phyloP scores from a whole-genome alignment of 1,140 invertebrate genomes.

The Psilanteris sp. region DNA sequence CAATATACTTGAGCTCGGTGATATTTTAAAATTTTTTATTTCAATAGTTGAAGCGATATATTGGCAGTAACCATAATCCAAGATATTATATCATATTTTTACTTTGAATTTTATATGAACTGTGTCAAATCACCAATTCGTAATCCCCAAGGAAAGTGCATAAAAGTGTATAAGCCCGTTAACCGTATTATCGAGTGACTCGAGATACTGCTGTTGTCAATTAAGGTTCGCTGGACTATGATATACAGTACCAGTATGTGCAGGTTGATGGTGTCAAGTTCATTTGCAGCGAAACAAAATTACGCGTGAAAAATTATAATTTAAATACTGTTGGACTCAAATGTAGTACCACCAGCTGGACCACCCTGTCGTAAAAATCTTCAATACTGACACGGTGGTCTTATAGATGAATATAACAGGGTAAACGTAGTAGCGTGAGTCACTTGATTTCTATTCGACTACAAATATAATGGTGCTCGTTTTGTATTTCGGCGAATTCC shows the following conservation, averaged over 20 bases:
- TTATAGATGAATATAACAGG: constrained; percentile 13
- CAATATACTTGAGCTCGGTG: too few relatives aligned
- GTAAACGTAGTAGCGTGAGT: constrained; percentile 45
- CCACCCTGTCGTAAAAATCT: constrained; percentile 31
- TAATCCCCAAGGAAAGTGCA: not conserved
- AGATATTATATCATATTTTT: too few relatives aligned
- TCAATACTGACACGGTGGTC: constrained; percentile 26
- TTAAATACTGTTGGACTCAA: constrained; percentile 56
- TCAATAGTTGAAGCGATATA: too few relatives aligned
- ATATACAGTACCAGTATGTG: constrained; percentile 19
- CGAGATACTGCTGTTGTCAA: constrained; percentile 12
- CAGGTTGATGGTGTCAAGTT: constrained; percentile 21
- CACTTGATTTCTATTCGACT: constrained; percentile 26
- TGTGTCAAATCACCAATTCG: not conserved
- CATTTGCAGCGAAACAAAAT: constrained; percentile 54
- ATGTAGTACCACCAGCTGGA: too few relatives aligned
- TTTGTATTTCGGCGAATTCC: constrained; percentile 11
- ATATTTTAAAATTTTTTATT: too few relatives aligned
- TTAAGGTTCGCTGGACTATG: constrained; percentile 5
- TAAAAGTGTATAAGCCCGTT: constrained; percentile 7
- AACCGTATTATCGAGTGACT: constrained; percentile 7
- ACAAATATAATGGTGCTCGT: constrained; percentile 4
- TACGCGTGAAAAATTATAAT: constrained; percentile 69
- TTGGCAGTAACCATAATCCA: too few relatives aligned
- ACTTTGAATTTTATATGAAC: not conserved